These are phyloP conservation scores for Chloroceryle amazona DNA, from an alignment of 2,797 vertebrate species.

Conservation along the genomic window DNA sequence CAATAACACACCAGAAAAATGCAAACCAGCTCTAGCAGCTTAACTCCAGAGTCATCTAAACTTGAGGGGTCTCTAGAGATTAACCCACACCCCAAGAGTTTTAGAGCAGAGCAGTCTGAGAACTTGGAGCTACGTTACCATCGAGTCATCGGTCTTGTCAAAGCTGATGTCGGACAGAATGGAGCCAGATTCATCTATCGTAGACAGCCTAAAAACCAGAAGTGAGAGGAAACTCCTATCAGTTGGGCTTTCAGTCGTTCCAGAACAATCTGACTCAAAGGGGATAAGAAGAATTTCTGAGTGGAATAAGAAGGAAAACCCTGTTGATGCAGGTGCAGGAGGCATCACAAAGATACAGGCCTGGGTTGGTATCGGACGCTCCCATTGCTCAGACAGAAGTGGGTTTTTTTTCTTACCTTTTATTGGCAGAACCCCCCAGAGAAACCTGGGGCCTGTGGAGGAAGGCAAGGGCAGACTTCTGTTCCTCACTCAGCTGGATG, in stretches of 20 bases:
- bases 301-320: not conserved
- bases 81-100: not conserved
- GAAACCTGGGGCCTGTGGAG: constrained; percentile 87
- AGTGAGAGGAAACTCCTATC: not conserved
- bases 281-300: not conserved
- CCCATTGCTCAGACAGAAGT: not conserved
- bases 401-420: constrained; percentile 79
- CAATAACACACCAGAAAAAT: not conserved
- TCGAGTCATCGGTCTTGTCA: constrained; percentile 96
- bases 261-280: not conserved
- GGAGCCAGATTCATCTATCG: constrained; percentile 95
- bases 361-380: not conserved
- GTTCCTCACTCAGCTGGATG: constrained; percentile 95
- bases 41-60: not conserved
- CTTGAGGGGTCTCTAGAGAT: not conserved
- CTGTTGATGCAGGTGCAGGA: not conserved
- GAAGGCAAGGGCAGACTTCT: constrained; percentile 94
- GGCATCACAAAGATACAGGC: not conserved
- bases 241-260: constrained; percentile 20
- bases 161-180: constrained; percentile 98
- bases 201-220: constrained; percentile 84
- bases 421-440: constrained; percentile 84
- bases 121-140: constrained; percentile 84
- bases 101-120: not conserved
- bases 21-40: not conserved